Conservation (phyloP, 2,113 vertebrate genomes). For the Eulemur macaco region DNA sequence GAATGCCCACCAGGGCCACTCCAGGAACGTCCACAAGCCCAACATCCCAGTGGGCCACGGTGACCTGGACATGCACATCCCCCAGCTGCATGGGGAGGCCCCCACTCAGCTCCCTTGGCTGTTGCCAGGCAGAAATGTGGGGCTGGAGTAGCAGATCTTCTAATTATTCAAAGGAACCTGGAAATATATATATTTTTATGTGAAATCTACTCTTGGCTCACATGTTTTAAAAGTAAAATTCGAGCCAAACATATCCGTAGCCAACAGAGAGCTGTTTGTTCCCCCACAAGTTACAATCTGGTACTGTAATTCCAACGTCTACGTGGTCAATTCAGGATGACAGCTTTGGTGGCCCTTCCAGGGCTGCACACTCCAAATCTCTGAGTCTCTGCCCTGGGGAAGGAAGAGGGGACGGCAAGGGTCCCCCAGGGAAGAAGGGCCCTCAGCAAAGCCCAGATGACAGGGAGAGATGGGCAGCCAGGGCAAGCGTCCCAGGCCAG, state of each 20-base stretch:
- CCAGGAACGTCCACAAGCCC: not conserved
- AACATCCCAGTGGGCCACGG: not conserved
- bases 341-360: not conserved
- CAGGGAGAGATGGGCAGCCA: not conserved
- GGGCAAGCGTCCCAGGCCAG: not conserved
- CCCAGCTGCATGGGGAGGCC: not conserved
- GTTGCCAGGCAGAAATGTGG: not conserved
- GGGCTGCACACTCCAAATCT: not conserved
- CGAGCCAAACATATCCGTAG: not conserved
- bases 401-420: not conserved
- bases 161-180: not conserved
- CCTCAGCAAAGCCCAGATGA: not conserved
- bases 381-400: not conserved
- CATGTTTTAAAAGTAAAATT: not conserved
- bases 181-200: not conserved
- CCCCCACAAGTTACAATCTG: not conserved
- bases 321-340: not conserved
- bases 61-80: accelerated
- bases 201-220: not conserved
- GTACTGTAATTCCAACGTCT: not conserved
- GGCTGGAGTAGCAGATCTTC: not conserved
- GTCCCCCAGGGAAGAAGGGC: not conserved
- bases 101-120: not conserved
- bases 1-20: not conserved
- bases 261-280: not conserved